Evolutionary conservation across 2,888 invertebrate genomes (phyloP).

Genomic region (Andrena flavipes): DNA sequence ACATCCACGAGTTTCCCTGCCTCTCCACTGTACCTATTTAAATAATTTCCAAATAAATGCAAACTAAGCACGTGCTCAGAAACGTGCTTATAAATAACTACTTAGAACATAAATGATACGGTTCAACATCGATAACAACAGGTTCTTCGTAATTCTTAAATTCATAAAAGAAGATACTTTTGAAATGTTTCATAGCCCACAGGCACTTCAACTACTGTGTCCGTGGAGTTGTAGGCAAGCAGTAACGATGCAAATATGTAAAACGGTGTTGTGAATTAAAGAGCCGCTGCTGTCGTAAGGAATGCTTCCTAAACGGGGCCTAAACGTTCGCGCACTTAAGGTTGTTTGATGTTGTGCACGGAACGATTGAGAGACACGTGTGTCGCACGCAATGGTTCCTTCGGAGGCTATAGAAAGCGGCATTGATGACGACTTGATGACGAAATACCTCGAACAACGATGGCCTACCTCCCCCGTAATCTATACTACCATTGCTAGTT

Average conservation of each 20-base stretch:
- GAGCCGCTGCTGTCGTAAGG: not conserved
- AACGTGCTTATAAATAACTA: not conserved
- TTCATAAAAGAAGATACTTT: too few relatives aligned
- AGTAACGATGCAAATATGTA: too few relatives aligned
- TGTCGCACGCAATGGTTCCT: conserved; percentile 25
- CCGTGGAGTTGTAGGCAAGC: too few relatives aligned
- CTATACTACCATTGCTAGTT: conserved; percentile 40
- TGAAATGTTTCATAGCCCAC: too few relatives aligned
- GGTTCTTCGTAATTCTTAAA: too few relatives aligned
- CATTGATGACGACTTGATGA: conserved; percentile 33
- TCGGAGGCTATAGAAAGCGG: conserved; percentile 32
- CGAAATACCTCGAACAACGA: conserved; percentile 34
- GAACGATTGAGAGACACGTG: conserved; percentile 28
- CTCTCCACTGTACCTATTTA: not conserved
- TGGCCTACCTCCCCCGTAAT: conserved; percentile 11
- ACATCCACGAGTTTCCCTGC: not conserved
- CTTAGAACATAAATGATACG: not conserved
- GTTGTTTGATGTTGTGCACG: conserved; percentile 2
- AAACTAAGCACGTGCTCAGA: not conserved
- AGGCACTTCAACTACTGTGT: too few relatives aligned
- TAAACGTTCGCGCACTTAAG: not conserved
- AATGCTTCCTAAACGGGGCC: not conserved
- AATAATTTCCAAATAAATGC: conserved; percentile 1
- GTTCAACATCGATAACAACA: too few relatives aligned
- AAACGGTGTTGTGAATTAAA: too few relatives aligned